Conservation (phyloP, 2,888 invertebrate genomes). For the Leptodirus hochenwartii region DNA sequence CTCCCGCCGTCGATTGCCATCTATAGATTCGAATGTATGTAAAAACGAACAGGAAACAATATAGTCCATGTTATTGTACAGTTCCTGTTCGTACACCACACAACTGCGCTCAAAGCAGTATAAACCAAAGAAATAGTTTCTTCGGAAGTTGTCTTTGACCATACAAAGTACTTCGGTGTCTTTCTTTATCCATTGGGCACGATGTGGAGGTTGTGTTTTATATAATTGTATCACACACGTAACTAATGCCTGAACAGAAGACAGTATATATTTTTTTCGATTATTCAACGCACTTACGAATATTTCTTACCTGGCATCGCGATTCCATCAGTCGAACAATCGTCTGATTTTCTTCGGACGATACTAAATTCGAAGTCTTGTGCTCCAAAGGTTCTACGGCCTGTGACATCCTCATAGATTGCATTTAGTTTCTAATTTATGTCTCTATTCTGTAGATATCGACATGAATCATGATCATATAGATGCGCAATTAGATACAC, state of each 20-base stretch:
- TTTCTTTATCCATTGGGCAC: slow-evolving; percentile 70
- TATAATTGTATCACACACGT: slow-evolving; percentile 78
- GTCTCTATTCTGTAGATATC: no score
- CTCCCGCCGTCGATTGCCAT: no score
- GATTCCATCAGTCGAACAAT: slow-evolving; percentile 67
- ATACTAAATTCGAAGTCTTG: slow-evolving; percentile 47
- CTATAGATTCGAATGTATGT: slow-evolving; percentile 88
- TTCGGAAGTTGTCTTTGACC: slow-evolving; percentile 72
- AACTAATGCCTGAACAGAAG: slow-evolving; percentile 53
- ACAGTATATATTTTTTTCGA: no score
- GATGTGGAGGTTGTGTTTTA: slow-evolving; percentile 65
- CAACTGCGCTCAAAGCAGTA: slow-evolving; percentile 62
- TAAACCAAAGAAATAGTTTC: slow-evolving; percentile 81
- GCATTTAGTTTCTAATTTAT: no score
- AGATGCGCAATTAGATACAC: no score
- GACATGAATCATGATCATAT: no score
- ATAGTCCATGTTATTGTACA: slow-evolving; percentile 81
- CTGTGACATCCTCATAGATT: no score
- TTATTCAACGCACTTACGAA: no score
- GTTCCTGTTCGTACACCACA: slow-evolving; percentile 87
- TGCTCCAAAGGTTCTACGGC: no score
- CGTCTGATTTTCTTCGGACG: slow-evolving; percentile 67
- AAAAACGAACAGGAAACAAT: slow-evolving; percentile 61
- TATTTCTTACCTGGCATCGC: slow-evolving; percentile 55
- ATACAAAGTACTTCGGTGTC: slow-evolving; percentile 79